phyloP scores from a whole-genome alignment of 2,888 invertebrate genomes.

The Cybosia mesomella region DNA sequence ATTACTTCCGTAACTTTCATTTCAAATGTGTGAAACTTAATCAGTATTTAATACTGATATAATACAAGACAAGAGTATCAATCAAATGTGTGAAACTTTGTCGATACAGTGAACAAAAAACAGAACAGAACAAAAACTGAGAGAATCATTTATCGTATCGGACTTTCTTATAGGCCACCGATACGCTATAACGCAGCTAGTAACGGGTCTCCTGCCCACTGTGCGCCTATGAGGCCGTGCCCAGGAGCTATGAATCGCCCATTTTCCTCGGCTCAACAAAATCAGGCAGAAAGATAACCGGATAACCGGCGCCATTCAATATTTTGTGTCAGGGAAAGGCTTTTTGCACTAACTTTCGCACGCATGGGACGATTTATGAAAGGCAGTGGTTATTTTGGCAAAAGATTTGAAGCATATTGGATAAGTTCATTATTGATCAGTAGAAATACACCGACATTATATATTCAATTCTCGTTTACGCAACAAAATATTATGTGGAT shows the following conservation, averaged over 20 bases:
- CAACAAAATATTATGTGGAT: neutral
- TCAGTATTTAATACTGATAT: neutral
- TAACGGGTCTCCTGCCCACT: constrained; percentile 12
- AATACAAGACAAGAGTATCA: constrained; percentile 5
- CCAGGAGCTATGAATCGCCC: constrained; percentile 16
- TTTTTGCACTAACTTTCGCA: constrained; percentile 2
- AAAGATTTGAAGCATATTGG: neutral
- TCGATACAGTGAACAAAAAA: constrained; percentile 6
- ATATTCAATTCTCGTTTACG: neutral
- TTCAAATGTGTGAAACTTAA: neutral
- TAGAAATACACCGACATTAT: neutral
- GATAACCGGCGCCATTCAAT: constrained; percentile 24
- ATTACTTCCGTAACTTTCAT: neutral
- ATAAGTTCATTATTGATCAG: neutral
- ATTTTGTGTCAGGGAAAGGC: constrained; percentile 26
- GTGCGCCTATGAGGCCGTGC: neutral
- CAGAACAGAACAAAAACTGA: constrained; percentile 8
- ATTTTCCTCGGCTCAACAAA: constrained; percentile 15
- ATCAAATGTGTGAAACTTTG: constrained; percentile 13
- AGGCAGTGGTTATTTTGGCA: constrained; percentile 1
- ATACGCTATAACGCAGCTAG: neutral
- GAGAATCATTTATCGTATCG: constrained; percentile 10
- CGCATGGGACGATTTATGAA: neutral
- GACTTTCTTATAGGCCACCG: constrained; percentile 8
- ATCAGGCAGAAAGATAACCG: constrained; percentile 37